A percentile compares a stretch with the other conserved stretches of the same genome.
These are phyloP conservation scores for Lasioglossum morio DNA, from an alignment of 2,888 invertebrate genomes.

Conservation along the genomic window DNA sequence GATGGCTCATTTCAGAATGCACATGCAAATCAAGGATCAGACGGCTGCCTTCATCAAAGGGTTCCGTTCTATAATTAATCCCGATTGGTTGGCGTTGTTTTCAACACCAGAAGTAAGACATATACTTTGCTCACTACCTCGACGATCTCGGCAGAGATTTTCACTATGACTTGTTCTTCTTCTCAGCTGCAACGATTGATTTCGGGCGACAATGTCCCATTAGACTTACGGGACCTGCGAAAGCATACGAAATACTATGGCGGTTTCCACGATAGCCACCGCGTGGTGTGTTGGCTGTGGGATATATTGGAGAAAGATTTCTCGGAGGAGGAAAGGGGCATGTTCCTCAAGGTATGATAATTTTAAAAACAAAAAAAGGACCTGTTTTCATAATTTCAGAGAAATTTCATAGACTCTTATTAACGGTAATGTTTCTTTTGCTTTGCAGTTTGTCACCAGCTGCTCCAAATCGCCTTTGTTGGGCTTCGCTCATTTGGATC, in stretches of 20 bases:
- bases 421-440: not conserved
- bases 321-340: conserved; percentile 94
- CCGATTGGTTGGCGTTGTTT: conserved; percentile 97
- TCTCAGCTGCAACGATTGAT: conserved; percentile 94
- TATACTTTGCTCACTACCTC: not conserved
- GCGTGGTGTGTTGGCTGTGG: conserved; percentile 99
- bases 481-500: conserved; percentile 98
- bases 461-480: conserved; percentile 98
- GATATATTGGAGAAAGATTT: conserved; percentile 98
- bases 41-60: conserved; percentile 98
- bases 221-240: conserved; percentile 94
- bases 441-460: conserved; percentile 93
- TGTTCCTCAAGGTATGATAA: conserved; percentile 94
- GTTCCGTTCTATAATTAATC: conserved; percentile 97
- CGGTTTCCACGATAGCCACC: conserved; percentile 99
- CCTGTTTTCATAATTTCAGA: too few species aligned
- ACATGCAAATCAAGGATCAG: conserved; percentile 98
- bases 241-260: conserved; percentile 99
- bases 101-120: conserved; percentile 93
- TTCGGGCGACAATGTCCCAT: conserved; percentile 97
- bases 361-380: not conserved
- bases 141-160: not conserved
- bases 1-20: conserved; percentile 99
- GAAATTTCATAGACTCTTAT: not conserved
- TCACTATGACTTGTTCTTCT: not conserved